Base-by-base conservation (phyloP, 2,113 vertebrate species). In the Clarias magur region DNA sequence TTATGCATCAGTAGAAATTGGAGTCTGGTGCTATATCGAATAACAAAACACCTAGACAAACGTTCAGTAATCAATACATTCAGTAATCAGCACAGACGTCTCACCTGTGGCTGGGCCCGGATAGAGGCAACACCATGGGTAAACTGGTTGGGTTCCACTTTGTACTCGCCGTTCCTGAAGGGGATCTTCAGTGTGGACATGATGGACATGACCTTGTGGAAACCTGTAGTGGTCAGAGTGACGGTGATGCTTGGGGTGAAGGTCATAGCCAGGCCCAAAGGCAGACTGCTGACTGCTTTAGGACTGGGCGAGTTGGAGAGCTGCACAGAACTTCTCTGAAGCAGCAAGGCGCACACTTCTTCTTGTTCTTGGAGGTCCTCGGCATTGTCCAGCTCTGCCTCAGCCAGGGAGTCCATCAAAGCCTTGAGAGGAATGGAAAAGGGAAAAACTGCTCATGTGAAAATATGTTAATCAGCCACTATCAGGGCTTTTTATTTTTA, bases 61-160 rank as follows among this genome's bases (percentile, higher is more conserved):
- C 5, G n/a, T n/a, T n/a, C n/a, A n/a, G n/a, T n/a, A n/a, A 21
- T 25, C 2, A 48, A 25, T n/a, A n/a, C n/a, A n/a, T n/a, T 81
- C 19, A 62, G 57, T 15, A 63, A 53, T 19, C 54, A 21, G 57
- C 21, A 11, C 1, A 0, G 25, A 86, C 16, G 3, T 1, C 70
- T 92, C 91, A 99, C 98, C 96, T 96, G 96, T 0, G 98, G 98
- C 86, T 96, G 93, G 1, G 98, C 98, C 90, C 98, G 93, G 87
- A 99, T 93, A 68, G 98, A 99, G 0, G 95, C 93, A 34, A 99
- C 92, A 8, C 96, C 97, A 11, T 92, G 90, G 3, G 92, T 91
- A 88, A 90, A 94, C 92, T 91, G 95, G 82, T 93, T 95, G 92
- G 92, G 93, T 82, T 95, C 88, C 85, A 95, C 73, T 4, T 91